These are phyloP conservation scores for Diachasmimorpha longicaudata DNA, from an alignment of 1,140 invertebrate species.

Conservation along the genomic window DNA sequence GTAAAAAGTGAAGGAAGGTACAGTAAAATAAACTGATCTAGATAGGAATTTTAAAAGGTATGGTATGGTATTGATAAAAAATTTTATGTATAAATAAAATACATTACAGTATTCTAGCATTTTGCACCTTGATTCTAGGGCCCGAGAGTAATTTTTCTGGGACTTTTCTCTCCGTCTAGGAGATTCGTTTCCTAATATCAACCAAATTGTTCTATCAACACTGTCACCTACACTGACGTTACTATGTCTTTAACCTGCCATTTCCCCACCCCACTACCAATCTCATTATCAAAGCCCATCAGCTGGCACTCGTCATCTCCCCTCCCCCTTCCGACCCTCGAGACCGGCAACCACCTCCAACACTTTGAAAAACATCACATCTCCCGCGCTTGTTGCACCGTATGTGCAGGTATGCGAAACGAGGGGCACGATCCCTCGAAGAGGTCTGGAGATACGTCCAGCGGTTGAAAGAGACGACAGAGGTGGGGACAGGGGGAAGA, in stretches of 20 bases:
- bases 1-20: no score
- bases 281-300: slow-evolving; percentile 4
- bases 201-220: no score
- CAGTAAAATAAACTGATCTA: no score
- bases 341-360: neutral
- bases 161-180: no score
- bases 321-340: neutral
- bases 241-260: neutral
- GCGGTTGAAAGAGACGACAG: neutral
- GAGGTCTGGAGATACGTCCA: neutral
- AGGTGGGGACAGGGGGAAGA: neutral
- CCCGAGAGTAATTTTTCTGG: no score
- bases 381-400: neutral
- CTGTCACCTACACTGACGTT: neutral
- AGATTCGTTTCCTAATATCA: no score
- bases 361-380: neutral
- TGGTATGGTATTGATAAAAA: no score
- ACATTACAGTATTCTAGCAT: no score
- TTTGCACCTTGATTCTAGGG: no score
- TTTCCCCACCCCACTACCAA: neutral
- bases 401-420: slow-evolving; percentile 33
- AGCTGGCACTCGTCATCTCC: slow-evolving; percentile 20
- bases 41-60: no score
- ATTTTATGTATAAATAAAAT: no score
- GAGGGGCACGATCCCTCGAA: slow-evolving; percentile 12